phyloP scores from a whole-genome alignment of 2,888 invertebrate genomes.

The Cancer borealis region DNA sequence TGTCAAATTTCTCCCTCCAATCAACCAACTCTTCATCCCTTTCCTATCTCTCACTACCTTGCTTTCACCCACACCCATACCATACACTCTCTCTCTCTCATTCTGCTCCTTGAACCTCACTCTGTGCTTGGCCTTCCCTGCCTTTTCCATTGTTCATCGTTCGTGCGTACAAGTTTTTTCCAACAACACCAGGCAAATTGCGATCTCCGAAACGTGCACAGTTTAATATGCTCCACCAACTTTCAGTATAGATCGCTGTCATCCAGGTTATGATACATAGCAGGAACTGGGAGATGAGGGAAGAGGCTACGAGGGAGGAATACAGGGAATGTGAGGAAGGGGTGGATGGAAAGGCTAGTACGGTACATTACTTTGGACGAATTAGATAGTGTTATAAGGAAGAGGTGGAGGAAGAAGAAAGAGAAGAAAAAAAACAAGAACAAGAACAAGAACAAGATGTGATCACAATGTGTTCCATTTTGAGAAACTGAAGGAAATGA shows the following conservation, averaged over 20 bases:
- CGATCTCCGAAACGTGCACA: not conserved
- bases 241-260: slow-evolving; percentile 26
- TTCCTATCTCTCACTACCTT: not conserved
- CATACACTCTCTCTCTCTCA: not conserved
- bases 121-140: not conserved
- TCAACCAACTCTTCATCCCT: not conserved
- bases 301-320: not conserved
- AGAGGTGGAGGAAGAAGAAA: not conserved
- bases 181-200: slow-evolving; percentile 30
- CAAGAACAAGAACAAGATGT: not conserved
- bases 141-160: not conserved
- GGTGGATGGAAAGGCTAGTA: not conserved
- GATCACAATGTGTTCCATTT: no score
- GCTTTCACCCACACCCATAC: not conserved
- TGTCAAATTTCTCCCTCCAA: no score
- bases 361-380: not conserved
- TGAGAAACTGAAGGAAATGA: no score
- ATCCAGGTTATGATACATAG: slow-evolving; percentile 10
- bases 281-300: not conserved
- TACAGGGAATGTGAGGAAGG: not conserved
- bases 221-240: slow-evolving; percentile 12
- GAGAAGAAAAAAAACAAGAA: not conserved
- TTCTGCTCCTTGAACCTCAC: not conserved
- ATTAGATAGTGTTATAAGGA: not conserved
- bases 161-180: not conserved